phyloP scores from a whole-genome alignment of 2,113 vertebrate species.

The Atherinomorus stipes region DNA sequence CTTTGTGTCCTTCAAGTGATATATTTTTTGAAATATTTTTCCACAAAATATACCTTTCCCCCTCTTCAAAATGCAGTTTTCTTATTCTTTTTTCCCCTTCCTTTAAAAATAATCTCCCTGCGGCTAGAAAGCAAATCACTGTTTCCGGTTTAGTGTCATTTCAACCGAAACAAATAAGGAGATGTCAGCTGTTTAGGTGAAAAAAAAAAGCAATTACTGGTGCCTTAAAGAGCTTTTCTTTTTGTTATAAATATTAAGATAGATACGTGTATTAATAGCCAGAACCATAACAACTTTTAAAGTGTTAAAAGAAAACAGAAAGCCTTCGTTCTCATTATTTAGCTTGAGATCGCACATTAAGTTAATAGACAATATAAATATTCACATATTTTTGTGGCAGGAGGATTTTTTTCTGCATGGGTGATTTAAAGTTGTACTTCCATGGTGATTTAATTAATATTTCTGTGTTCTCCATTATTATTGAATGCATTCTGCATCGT shows the following conservation, averaged over 20 bases:
- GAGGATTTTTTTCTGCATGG: too few relatives aligned
- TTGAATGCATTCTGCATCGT: too few relatives aligned
- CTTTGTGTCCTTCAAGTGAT: conserved; percentile 32
- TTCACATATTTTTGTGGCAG: too few relatives aligned
- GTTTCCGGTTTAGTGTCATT: conserved; percentile 1
- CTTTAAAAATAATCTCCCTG: conserved; percentile 19
- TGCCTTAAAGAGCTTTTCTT: background rate
- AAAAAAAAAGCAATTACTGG: background rate
- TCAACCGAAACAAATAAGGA: conserved; percentile 12
- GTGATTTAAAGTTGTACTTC: too few relatives aligned
- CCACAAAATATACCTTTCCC: background rate
- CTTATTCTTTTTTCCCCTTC: conserved; percentile 3
- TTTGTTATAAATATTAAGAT: too few relatives aligned
- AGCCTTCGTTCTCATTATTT: background rate
- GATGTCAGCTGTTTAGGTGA: background rate
- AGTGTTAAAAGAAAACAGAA: conserved; percentile 1
- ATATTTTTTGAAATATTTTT: conserved; percentile 24
- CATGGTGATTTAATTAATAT: too few relatives aligned
- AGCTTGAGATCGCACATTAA: background rate
- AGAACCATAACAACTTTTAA: background rate
- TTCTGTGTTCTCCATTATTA: too few relatives aligned
- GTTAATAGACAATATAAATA: too few relatives aligned
- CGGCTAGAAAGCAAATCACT: conserved; percentile 11
- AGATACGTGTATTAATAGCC: background rate
- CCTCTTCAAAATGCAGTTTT: conserved; percentile 26